phyloP scores from a whole-genome alignment of 2,113 vertebrate genomes.

The Edolisoma coerulescens region DNA sequence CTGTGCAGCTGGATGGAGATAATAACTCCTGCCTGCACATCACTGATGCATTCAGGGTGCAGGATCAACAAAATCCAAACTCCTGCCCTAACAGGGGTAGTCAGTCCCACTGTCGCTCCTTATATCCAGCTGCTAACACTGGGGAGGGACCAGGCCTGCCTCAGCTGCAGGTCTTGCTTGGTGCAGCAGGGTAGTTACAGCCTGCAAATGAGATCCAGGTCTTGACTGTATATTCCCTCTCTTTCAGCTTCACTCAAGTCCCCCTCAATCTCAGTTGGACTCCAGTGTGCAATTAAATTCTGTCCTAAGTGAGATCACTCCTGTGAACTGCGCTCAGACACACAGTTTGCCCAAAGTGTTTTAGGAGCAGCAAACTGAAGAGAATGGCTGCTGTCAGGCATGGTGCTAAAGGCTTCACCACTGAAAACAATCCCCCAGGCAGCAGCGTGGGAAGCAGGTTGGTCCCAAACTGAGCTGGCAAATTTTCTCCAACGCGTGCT shows the following conservation, averaged over 20 bases:
- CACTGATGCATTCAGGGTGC: not conserved
- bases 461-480: not conserved
- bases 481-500: not conserved
- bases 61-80: not conserved
- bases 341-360: not conserved
- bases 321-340: not conserved
- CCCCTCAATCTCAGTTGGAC: not conserved
- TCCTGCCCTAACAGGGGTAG: not conserved
- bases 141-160: not conserved
- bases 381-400: not conserved
- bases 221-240: not conserved
- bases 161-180: not conserved
- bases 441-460: not conserved
- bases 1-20: not conserved
- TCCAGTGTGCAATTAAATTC: not conserved
- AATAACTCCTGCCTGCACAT: not conserved
- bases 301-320: not conserved
- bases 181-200: not conserved
- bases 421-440: not conserved
- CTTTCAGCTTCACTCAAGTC: not conserved
- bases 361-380: not conserved
- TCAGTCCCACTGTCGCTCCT: not conserved
- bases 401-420: not conserved
- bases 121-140: too few relatives aligned
- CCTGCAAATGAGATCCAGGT: not conserved